Base-by-base conservation (phyloP, 2,113 vertebrate genomes). In the Ictalurus punctatus region DNA sequence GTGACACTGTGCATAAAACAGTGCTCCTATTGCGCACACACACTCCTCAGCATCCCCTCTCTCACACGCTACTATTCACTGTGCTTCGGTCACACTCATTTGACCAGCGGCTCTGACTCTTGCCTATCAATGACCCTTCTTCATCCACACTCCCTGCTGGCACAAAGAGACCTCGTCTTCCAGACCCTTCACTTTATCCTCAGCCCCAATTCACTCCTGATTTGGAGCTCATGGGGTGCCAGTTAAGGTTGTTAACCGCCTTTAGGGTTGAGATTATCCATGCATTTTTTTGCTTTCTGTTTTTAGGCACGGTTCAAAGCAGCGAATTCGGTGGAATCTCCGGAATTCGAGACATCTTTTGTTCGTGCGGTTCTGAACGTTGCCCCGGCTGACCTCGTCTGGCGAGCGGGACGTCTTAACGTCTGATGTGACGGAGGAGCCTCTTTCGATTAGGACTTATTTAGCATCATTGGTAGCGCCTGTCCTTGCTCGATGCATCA, bases 111-210 rank as follows among this genome's bases (percentile, higher is more conserved):
- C 93, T 61, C 93, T 92, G 92, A 92, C 93, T 93, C 92, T 87
- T 93, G 93, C 89, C 87, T 84, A 92, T 95, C 94, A 95, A 94
- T 94, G 94, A 92, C 92, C 93, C 91, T 93, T 94, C 94, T 95
- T 95, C 94, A 95, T 89, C 63, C 67, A 48, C 30, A 44, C 44
- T 76, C 74, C 86, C 67, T 34, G 61, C 40, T 52, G 44, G 63
- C 83, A 85, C 83, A 69, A 85, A 85, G 63, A 85, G 27, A 54
- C 63, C 63, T 85, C 83, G 21, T 85, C 81, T 78, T 84, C 79
- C 59, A 30, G 9, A 27, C 27, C 2, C 74, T 84, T 87, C 83
- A 14, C 52, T n/a, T 78, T 37, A 56, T 58, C 81, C 78, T 67
- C 79, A 82, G 87, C 65, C 84, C 59, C 30, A 87, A 84, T 85